A percentile compares a stretch with the other conserved stretches of the same genome.
Evolutionary conservation across 2,797 vertebrate species (phyloP).

Genomic region (Helostoma temminkii): DNA sequence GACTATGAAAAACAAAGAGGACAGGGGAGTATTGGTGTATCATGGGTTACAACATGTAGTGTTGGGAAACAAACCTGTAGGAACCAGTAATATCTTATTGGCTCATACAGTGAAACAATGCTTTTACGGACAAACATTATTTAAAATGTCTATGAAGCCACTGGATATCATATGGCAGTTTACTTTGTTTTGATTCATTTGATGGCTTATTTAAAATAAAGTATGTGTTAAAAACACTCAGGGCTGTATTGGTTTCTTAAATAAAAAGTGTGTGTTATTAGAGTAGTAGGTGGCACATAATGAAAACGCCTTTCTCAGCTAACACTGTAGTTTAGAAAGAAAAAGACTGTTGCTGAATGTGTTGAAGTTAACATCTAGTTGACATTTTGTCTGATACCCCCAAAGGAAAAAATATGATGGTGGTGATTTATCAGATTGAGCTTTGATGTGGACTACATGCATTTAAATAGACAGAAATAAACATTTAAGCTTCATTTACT

Average conservation of each 20-base stretch:
- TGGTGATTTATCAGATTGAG: too few relatives aligned
- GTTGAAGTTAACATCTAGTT: background rate
- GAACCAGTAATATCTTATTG: background rate
- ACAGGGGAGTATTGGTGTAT: too few relatives aligned
- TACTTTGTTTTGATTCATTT: background rate
- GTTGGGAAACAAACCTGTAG: background rate
- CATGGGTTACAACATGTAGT: too few relatives aligned
- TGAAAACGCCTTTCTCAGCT: background rate
- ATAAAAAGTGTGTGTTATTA: background rate
- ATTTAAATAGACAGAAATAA: too few relatives aligned
- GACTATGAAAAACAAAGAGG: background rate
- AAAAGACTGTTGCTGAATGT: background rate
- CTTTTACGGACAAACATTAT: background rate
- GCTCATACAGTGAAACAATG: background rate
- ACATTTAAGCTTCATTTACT: too few relatives aligned
- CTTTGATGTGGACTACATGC: too few relatives aligned
- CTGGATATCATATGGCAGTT: background rate
- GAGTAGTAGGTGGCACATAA: too few relatives aligned
- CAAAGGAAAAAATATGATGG: background rate
- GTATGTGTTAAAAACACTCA: background rate
- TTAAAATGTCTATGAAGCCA: background rate
- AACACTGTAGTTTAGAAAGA: too few relatives aligned
- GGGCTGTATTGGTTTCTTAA: background rate
- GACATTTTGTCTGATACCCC: background rate
- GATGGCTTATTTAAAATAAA: constrained; percentile 18